Base-by-base conservation (phyloP, 2,888 invertebrate genomes). In the Megaustenia siamemsis region DNA sequence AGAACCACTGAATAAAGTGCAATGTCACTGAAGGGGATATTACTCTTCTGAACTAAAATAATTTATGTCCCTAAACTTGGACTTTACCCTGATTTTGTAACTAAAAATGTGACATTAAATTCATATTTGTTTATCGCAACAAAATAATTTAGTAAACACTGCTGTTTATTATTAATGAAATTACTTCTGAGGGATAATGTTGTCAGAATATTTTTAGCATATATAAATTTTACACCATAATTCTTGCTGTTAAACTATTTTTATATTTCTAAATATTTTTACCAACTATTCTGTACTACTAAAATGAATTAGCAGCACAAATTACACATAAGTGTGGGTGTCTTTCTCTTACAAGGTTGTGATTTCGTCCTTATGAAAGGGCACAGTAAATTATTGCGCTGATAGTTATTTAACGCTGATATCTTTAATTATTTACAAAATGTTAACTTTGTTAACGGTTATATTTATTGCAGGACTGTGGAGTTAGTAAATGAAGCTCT, bases 291-390 rank as follows among this genome's bases (percentile, higher is more conserved):
- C 43, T 80, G 80, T 80, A 80, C 68, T 68, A 18, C 28, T 53
- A 68, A 49, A 69, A 35, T 80, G 53, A 80, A 45, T 53, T 18
- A 24, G 80, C 69, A 49, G 71, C 71, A 82, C 43, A 82, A 45
- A 66, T 45, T 60, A 38, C 63, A 82, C 32, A 63, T 76, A 45
- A 75, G 66, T 76, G 66, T 21, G 71, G 63, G 40, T 66, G 82
- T 82, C 82, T 82, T 82, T 82, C 82, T 76, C 32, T 35, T 63
- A 43, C 8, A 82, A 60, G 82, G 82, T 82, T 82, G 82, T 82
- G 82, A 82, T 82, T 82, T 76, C 1, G 69, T 76, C 63, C 66
- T 76, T 76, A 43, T n/a, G 32, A n/a, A 82, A 63, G 71, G 56
- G 71, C 45, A 2, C 28, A 60, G 38, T 80, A 32, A 68, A 69